Percentiles rank a stretch among this genome's conserved stretches.
These are phyloP conservation scores for Lophochroa leadbeateri DNA, from an alignment of 2,113 vertebrate genomes.

Conservation along the genomic window DNA sequence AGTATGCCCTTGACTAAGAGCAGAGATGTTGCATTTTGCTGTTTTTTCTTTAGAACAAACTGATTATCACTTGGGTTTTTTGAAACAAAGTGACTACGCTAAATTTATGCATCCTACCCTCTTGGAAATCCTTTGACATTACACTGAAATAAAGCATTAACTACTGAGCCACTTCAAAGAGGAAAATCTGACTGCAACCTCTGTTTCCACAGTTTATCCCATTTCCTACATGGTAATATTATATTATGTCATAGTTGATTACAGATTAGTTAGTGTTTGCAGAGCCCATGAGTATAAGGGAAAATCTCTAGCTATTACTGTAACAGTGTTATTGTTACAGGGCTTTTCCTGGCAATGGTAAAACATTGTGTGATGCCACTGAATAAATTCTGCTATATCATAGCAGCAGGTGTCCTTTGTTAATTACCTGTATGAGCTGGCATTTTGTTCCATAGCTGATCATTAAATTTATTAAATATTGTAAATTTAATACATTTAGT, in stretches of 20 bases:
- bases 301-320: not conserved
- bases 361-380: not conserved
- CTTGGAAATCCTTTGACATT: not conserved
- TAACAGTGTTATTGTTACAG: not conserved
- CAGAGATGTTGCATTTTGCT: not conserved
- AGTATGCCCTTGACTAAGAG: not conserved
- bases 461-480: not conserved
- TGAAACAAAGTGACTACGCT: not conserved
- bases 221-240: not conserved
- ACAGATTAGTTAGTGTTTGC: not conserved
- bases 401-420: not conserved
- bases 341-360: not conserved
- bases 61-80: not conserved
- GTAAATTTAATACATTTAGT: not conserved
- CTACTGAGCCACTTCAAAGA: not conserved
- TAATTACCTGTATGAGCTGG: not conserved
- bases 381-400: not conserved
- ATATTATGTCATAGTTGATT: not conserved
- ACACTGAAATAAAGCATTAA: not conserved
- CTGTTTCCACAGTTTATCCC: not conserved
- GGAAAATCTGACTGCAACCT: not conserved
- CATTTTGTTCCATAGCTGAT: not conserved
- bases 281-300: not conserved
- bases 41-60: not conserved
- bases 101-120: not conserved